A percentile compares a stretch with the other conserved stretches of the same genome.
Conservation (phyloP, 1,140 invertebrate species). For the Goniozus legneri region DNA sequence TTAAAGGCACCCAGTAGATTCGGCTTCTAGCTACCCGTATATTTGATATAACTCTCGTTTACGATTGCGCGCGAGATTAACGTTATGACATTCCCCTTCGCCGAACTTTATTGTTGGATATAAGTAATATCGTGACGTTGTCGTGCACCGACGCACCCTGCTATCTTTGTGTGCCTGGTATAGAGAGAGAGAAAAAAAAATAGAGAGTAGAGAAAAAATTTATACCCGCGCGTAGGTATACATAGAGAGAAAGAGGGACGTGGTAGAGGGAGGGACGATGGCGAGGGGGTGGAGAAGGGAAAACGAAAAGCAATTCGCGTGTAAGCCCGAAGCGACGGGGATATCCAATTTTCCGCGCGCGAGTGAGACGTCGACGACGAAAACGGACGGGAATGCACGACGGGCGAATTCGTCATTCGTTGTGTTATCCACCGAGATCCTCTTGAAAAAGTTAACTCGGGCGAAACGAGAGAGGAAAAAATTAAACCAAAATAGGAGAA, state of each 20-base stretch:
- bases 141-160: no score
- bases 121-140: conserved; percentile 15
- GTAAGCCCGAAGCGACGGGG: not conserved
- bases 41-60: conserved; percentile 22
- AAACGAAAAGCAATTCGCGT: no score
- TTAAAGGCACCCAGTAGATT: no score
- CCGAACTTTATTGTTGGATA: conserved; percentile 10
- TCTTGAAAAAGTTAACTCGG: conserved; percentile 1
- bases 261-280: conserved; percentile 1
- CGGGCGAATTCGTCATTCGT: no score
- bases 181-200: not conserved
- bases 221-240: no score
- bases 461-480: not conserved
- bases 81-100: conserved; percentile 11
- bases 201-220: no score
- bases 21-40: no score
- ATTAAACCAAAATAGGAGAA: not conserved
- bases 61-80: conserved; percentile 22
- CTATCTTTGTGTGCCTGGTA: no score
- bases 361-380: no score
- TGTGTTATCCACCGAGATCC: no score
- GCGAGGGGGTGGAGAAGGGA: no score
- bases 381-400: no score
- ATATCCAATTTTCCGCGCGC: conserved; percentile 18
- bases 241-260: not conserved